These are phyloP conservation scores for Sebastes itinus DNA, from an alignment of 2,797 vertebrate species.

Conservation along the genomic window DNA sequence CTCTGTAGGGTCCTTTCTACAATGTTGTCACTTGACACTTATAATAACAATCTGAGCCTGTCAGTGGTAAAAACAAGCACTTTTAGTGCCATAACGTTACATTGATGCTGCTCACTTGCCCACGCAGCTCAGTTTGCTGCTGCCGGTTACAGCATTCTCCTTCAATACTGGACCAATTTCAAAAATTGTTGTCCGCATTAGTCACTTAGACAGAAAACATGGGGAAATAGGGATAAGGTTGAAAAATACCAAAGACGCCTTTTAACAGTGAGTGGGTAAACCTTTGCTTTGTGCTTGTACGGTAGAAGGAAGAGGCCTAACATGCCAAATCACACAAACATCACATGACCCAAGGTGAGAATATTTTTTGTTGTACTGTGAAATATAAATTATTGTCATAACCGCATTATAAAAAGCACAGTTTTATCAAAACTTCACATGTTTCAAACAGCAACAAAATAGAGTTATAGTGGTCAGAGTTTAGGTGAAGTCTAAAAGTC, in stretches of 20 bases:
- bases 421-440: conserved; percentile 52
- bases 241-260: not conserved
- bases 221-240: not conserved
- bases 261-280: conserved; percentile 9
- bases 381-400: conserved; percentile 32
- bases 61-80: no score
- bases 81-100: no score
- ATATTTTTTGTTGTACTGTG: conserved; percentile 11
- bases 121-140: no score
- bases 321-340: conserved; percentile 8
- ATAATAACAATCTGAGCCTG: not conserved
- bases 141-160: no score
- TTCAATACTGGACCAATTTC: not conserved
- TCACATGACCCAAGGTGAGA: conserved; percentile 18
- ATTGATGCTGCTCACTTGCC: no score
- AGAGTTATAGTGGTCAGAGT: conserved; percentile 15
- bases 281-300: conserved; percentile 29
- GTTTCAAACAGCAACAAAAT: conserved; percentile 8
- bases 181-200: not conserved
- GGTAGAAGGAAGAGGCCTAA: conserved; percentile 18
- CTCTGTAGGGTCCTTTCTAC: not conserved
- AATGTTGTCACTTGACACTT: not conserved
- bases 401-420: conserved; percentile 37
- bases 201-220: no score
- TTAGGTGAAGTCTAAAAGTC: conserved; percentile 7